These are phyloP conservation scores for Campylomormyrus tamandua DNA, from an alignment of 2,113 vertebrate genomes.

Conservation along the genomic window DNA sequence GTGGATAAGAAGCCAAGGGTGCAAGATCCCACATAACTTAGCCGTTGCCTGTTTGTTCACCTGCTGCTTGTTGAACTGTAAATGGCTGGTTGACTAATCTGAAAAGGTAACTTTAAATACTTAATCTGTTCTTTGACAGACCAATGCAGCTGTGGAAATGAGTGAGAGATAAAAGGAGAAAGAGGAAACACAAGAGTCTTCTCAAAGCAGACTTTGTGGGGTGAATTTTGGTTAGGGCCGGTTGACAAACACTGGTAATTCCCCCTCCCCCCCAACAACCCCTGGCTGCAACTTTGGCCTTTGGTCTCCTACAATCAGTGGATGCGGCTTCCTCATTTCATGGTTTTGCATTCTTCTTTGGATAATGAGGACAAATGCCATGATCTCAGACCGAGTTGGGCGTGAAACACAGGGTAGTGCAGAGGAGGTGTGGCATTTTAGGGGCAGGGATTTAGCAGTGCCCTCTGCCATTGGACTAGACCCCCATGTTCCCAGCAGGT, in stretches of 20 bases:
- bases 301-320: neutral
- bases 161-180: neutral
- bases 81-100: conserved; percentile 43
- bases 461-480: neutral
- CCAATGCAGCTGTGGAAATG: neutral
- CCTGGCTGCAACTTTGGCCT: neutral
- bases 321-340: neutral
- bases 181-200: neutral
- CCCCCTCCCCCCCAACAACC: neutral
- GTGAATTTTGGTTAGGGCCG: neutral
- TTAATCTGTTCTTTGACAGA: conserved; percentile 49
- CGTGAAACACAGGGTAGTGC: neutral
- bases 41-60: neutral
- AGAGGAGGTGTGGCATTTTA: neutral
- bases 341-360: neutral
- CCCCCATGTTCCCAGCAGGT: neutral
- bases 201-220: neutral
- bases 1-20: neutral
- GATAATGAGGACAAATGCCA: neutral
- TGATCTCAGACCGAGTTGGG: neutral
- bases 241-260: neutral
- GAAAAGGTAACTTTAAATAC: conserved; percentile 51
- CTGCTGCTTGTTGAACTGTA: neutral
- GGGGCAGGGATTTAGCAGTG: neutral
- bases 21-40: no score